Conservation (phyloP, 2,797 vertebrate species). For the Neosilurus hyrtlii region DNA sequence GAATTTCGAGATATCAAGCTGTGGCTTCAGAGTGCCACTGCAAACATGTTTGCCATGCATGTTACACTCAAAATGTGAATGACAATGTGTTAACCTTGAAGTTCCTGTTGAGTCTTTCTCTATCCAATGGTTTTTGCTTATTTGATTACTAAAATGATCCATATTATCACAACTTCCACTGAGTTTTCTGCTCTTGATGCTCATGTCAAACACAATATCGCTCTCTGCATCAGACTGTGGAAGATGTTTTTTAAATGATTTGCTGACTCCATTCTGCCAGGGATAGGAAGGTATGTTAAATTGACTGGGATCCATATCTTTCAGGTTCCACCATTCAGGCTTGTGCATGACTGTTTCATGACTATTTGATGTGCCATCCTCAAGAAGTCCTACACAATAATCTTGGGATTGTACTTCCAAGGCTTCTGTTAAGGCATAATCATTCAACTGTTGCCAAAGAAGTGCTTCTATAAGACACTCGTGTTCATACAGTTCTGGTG, state of each 20-base stretch:
- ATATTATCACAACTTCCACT: constrained; percentile 73
- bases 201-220: constrained; percentile 77
- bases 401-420: constrained; percentile 62
- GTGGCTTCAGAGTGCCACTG: constrained; percentile 63
- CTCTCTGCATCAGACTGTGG: constrained; percentile 65
- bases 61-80: constrained; percentile 70
- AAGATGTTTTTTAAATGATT: constrained; percentile 66
- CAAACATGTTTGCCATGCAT: constrained; percentile 58
- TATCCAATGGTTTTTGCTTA: constrained; percentile 66
- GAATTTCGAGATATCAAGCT: constrained; percentile 71
- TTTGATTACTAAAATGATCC: constrained; percentile 52
- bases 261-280: constrained; percentile 63
- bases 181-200: constrained; percentile 61
- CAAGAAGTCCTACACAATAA: constrained; percentile 49
- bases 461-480: constrained; percentile 77
- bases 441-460: constrained; percentile 80
- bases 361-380: constrained; percentile 43
- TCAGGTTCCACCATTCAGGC: constrained; percentile 59
- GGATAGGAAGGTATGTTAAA: constrained; percentile 75
- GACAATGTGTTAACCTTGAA: constrained; percentile 65
- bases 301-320: constrained; percentile 65
- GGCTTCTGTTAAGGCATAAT: constrained; percentile 72
- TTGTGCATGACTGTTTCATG: constrained; percentile 53
- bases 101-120: constrained; percentile 73
- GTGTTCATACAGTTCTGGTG: constrained; percentile 74